A percentile compares a stretch with the other conserved stretches of the same genome.
Evolutionary conservation across 1,140 invertebrate genomes (phyloP).

Genomic region (Olivierus martensii): DNA sequence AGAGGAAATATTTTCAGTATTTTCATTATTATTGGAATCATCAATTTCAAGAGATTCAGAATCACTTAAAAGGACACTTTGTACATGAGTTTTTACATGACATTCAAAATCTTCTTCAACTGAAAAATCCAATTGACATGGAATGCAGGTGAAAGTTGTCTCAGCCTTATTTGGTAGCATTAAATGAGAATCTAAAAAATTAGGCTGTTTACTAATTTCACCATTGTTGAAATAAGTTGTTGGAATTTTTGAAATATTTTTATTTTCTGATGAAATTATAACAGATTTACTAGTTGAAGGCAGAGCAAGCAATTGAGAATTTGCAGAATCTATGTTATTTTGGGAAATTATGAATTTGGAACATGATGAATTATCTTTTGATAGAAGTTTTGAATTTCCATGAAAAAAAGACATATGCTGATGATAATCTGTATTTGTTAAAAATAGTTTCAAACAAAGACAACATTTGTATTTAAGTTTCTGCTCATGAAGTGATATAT

Average conservation of each 20-base stretch:
- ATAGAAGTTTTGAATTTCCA: not conserved
- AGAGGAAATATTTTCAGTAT: not conserved
- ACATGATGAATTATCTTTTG: not conserved
- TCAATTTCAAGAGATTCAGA: not conserved
- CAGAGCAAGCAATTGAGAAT: not conserved
- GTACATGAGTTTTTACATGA: constrained; percentile 8
- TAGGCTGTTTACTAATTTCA: not conserved
- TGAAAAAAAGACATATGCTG: not conserved
- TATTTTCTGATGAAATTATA: not conserved
- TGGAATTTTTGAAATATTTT: not conserved
- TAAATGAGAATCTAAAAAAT: not conserved
- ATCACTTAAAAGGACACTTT: constrained; percentile 1
- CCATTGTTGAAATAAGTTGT: not conserved
- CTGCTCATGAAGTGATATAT: not conserved
- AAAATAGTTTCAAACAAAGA: not conserved
- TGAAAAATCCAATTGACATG: constrained; percentile 7
- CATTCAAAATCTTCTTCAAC: constrained; percentile 9
- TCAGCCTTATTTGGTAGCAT: not conserved
- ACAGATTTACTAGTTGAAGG: not conserved
- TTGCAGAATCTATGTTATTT: not conserved
- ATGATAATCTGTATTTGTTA: not conserved
- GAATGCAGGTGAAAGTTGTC: constrained; percentile 9
- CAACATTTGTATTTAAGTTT: not conserved
- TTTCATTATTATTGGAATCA: not conserved
- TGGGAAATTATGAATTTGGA: not conserved